These are phyloP conservation scores for Montipora sp. DNA, from an alignment of 64 coral and sea anemone genomes.

Conservation along the genomic window DNA sequence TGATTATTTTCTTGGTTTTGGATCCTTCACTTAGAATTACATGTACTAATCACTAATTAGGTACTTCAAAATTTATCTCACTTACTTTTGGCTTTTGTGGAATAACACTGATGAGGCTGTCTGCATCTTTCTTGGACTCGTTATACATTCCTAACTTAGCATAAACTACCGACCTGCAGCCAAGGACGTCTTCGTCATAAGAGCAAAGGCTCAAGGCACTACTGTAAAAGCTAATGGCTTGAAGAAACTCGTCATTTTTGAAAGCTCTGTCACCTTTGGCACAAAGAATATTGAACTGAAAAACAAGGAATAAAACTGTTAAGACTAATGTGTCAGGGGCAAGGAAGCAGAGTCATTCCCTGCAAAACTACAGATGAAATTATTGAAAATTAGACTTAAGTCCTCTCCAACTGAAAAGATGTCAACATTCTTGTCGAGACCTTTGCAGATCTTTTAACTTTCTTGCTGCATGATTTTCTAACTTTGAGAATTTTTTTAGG, in stretches of 20 bases:
- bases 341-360: neutral
- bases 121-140: slow-evolving; percentile 90
- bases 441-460: no score
- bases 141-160: slow-evolving; percentile 80
- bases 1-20: no score
- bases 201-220: slow-evolving; percentile 69
- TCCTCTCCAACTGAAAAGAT: no score
- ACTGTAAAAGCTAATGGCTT: slow-evolving; percentile 79
- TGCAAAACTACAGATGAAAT: no score
- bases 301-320: neutral
- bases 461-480: no score
- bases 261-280: slow-evolving; percentile 72
- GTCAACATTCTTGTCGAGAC: no score
- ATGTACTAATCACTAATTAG: no score
- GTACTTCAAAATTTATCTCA: neutral
- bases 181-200: slow-evolving; percentile 69
- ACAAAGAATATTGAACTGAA: slow-evolving; percentile 72
- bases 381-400: no score
- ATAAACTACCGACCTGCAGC: slow-evolving; percentile 79
- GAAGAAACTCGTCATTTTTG: slow-evolving; percentile 53
- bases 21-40: no score
- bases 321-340: no score
- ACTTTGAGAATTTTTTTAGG: no score
- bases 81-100: slow-evolving; percentile 82
- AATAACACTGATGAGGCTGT: slow-evolving; percentile 55